Percentiles rank a stretch among this genome's conserved stretches.
These are phyloP conservation scores for Nothocercus julius DNA, from an alignment of 2,113 vertebrate species.

Conservation along the genomic window DNA sequence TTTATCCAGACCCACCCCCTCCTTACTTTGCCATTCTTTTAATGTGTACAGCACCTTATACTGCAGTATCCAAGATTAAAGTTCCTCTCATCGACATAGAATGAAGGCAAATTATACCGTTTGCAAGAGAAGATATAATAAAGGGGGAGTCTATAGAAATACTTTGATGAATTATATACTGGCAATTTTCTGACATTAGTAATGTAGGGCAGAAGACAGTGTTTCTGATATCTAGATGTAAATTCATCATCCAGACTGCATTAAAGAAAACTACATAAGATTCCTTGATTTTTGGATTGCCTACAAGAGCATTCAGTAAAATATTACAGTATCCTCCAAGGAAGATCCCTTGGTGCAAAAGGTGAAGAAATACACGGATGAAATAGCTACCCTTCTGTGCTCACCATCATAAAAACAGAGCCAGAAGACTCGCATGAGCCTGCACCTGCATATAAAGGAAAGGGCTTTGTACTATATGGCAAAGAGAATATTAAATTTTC, in stretches of 20 bases:
- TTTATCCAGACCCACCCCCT: neutral
- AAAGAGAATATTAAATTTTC: neutral
- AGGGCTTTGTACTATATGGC: neutral
- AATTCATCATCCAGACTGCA: constrained; percentile 80
- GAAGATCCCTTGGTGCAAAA: constrained; percentile 44
- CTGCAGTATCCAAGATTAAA: constrained; percentile 73
- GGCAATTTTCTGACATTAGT: constrained; percentile 83
- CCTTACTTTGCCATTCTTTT: constrained; percentile 36
- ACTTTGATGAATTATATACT: constrained; percentile 84
- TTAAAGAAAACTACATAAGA: constrained; percentile 79
- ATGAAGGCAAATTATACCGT: constrained; percentile 76
- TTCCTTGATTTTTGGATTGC: constrained; percentile 69
- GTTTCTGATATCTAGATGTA: constrained; percentile 82
- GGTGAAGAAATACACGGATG: constrained; percentile 59
- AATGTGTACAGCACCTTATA: constrained; percentile 49
- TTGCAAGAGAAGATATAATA: constrained; percentile 79
- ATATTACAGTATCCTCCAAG: constrained; percentile 36
- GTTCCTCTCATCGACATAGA: constrained; percentile 71
- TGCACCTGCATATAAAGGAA: neutral
- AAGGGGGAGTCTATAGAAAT: constrained; percentile 78
- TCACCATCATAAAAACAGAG: constrained; percentile 50
- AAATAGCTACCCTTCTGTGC: constrained; percentile 46
- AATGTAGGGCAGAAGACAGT: constrained; percentile 80
- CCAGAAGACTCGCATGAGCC: neutral
- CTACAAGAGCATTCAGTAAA: constrained; percentile 63